These are phyloP conservation scores for Cepaea nemoralis DNA, from an alignment of 1,140 invertebrate species.

Conservation along the genomic window DNA sequence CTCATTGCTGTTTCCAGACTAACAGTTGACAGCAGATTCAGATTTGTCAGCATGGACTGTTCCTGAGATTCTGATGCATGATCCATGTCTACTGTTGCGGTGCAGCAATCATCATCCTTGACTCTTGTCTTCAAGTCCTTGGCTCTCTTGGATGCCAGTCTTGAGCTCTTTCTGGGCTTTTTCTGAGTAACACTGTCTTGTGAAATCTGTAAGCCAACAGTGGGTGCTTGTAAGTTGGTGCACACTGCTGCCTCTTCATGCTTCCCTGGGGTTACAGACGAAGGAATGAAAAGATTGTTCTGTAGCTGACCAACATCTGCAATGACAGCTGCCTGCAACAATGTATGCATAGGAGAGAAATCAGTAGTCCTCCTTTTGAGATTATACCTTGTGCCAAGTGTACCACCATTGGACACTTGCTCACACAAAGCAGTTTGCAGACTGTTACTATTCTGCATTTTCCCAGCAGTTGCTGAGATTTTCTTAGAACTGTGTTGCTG, in stretches of 20 bases:
- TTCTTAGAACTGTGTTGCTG: neutral
- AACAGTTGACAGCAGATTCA: conserved; percentile 36
- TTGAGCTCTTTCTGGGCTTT: conserved; percentile 16
- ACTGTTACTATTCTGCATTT: neutral
- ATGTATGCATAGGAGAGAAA: conserved; percentile 31
- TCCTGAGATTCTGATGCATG: conserved; percentile 18
- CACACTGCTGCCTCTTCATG: neutral
- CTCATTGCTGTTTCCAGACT: conserved; percentile 18
- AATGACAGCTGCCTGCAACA: conserved; percentile 31
- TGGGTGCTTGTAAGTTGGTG: neutral
- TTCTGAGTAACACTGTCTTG: neutral
- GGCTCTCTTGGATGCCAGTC: conserved; percentile 26
- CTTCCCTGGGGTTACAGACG: neutral
- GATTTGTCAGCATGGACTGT: conserved; percentile 26
- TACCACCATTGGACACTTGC: neutral
- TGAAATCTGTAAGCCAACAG: neutral
- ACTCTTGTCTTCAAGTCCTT: neutral
- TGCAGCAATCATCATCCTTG: neutral
- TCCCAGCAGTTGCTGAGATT: neutral
- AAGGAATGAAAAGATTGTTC: neutral
- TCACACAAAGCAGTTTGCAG: neutral
- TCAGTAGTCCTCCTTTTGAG: conserved; percentile 22
- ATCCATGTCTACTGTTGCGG: neutral
- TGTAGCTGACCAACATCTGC: neutral
- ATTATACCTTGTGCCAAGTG: neutral